phyloP scores from a whole-genome alignment of 2,888 invertebrate genomes.

The Cepaea hortensis region DNA sequence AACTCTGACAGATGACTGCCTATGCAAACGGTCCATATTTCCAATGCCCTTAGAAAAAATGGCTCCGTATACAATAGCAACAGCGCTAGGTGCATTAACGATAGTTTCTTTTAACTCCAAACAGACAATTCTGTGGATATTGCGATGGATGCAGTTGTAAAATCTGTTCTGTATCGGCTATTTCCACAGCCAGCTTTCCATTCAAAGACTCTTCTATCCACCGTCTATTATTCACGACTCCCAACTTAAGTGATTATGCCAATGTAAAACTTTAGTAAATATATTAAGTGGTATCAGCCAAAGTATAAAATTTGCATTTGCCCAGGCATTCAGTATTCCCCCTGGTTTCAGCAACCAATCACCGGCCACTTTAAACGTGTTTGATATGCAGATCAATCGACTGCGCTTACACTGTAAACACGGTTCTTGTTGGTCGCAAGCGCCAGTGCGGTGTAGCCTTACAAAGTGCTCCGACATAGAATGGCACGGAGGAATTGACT shows the following conservation, averaged over 20 bases:
- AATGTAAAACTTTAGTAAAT: neutral
- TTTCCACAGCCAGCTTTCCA: too few species aligned
- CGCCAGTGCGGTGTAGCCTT: slow-evolving; percentile 18
- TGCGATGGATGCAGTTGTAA: too few species aligned
- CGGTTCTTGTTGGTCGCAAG: neutral
- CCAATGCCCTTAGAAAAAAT: too few species aligned
- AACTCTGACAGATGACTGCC: too few species aligned
- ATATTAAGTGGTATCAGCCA: neutral
- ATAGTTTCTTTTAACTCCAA: too few species aligned
- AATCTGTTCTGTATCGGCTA: too few species aligned
- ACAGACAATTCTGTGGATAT: too few species aligned
- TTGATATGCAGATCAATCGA: slow-evolving; percentile 39
- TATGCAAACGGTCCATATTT: too few species aligned
- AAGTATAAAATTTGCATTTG: neutral
- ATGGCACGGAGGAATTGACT: slow-evolving; percentile 12
- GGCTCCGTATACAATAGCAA: too few species aligned
- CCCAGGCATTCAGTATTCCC: neutral
- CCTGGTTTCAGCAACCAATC: slow-evolving; percentile 23
- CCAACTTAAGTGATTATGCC: neutral
- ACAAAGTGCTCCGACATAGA: slow-evolving; percentile 13
- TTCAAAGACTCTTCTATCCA: neutral
- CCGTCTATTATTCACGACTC: neutral
- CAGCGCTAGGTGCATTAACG: too few species aligned
- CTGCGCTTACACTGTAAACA: slow-evolving; percentile 17
- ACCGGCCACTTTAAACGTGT: slow-evolving; percentile 27